Conservation (phyloP, 2,888 invertebrate species). For the Agrochola circellaris region DNA sequence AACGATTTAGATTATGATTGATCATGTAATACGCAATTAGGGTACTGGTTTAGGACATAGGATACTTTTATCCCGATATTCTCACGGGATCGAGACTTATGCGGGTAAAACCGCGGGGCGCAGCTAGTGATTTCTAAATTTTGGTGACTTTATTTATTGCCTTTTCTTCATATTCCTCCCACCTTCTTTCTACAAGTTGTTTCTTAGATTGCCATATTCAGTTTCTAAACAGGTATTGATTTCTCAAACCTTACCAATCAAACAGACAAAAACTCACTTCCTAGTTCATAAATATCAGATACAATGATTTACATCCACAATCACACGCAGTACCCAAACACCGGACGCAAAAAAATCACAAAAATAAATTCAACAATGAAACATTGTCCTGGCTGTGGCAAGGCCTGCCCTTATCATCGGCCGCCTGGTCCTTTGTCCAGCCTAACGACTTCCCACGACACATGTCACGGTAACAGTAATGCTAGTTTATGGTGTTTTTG, state of each 20-base stretch:
- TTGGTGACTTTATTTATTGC: too few species aligned
- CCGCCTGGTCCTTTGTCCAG: slow-evolving; percentile 25
- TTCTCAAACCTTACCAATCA: neutral
- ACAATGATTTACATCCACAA: neutral
- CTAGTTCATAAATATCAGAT: neutral
- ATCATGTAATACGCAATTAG: too few species aligned
- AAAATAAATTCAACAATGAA: slow-evolving; percentile 34
- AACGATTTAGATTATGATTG: too few species aligned
- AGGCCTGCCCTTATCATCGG: slow-evolving; percentile 42
- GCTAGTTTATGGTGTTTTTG: slow-evolving; percentile 47
- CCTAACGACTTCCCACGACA: slow-evolving; percentile 58
- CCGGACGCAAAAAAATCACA: neutral
- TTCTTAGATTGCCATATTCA: too few species aligned
- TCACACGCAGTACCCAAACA: neutral
- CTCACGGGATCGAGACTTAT: too few species aligned
- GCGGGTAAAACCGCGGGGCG: too few species aligned
- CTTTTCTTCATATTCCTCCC: too few species aligned
- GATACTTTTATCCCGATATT: too few species aligned
- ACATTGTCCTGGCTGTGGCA: slow-evolving; percentile 10
- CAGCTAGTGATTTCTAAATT: too few species aligned
- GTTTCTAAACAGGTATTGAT: too few species aligned
- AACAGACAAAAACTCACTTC: neutral
- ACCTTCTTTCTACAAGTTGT: too few species aligned
- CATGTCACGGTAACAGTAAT: slow-evolving; percentile 49
- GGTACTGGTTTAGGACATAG: too few species aligned